Evolutionary conservation across 64 coral and sea anemone genomes (phyloP).

Genomic region (Acropora tenuis): DNA sequence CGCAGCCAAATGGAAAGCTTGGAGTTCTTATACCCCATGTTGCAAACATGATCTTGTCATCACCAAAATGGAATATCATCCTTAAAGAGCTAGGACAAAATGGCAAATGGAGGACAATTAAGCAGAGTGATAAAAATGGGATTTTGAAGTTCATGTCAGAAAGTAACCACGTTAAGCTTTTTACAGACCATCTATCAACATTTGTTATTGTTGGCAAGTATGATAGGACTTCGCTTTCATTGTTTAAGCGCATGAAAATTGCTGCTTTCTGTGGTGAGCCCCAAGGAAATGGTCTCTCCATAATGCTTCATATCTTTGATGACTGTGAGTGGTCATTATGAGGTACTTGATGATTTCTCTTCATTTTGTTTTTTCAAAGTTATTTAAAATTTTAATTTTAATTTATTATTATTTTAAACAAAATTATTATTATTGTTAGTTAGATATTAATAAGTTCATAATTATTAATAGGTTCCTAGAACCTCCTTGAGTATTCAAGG

Average conservation of each 20-base stretch:
- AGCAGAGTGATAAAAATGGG: not conserved
- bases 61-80: constrained; percentile 24
- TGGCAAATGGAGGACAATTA: not conserved
- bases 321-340: constrained; percentile 38
- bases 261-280: constrained; percentile 5
- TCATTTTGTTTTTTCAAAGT: too few relatives aligned
- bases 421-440: too few relatives aligned
- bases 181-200: constrained; percentile 21
- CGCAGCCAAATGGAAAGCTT: not conserved
- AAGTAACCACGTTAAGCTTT: constrained; percentile 28
- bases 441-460: too few relatives aligned
- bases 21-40: constrained; percentile 48
- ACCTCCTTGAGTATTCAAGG: too few relatives aligned
- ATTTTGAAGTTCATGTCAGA: not conserved
- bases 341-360: constrained; percentile 14
- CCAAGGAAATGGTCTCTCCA: constrained; percentile 5
- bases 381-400: not conserved
- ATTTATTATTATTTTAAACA: too few relatives aligned
- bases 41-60: constrained; percentile 5
- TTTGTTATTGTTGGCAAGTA: constrained; percentile 55
- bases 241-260: constrained; percentile 55
- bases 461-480: too few relatives aligned
- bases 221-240: not conserved
- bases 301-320: constrained; percentile 39
- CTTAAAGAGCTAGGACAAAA: not conserved